A percentile compares a stretch with the other conserved stretches of the same genome.
phyloP scores from a whole-genome alignment of 2,888 invertebrate species.

The Hemistola chrysoprasaria region DNA sequence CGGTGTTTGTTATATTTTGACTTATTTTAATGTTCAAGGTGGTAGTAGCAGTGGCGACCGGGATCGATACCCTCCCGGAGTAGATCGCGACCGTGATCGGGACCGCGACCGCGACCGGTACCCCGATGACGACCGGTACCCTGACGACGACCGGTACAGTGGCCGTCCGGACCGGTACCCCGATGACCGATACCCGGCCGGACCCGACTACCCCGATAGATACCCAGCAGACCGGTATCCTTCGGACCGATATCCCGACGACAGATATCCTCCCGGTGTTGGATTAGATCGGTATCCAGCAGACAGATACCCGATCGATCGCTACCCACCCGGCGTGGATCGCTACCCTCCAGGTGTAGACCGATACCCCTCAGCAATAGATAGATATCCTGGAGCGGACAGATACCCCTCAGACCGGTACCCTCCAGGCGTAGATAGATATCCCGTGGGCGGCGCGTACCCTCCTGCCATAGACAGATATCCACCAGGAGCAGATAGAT shows the following conservation, averaged over 20 bases:
- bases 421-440: slow-evolving; percentile 36
- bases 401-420: slow-evolving; percentile 70
- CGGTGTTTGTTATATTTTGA: too few species aligned
- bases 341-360: slow-evolving; percentile 59
- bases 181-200: slow-evolving; percentile 81
- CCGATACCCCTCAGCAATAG: slow-evolving; percentile 68
- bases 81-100: slow-evolving; percentile 34
- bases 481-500: slow-evolving; percentile 39
- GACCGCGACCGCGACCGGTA: slow-evolving; percentile 63
- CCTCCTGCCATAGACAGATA: slow-evolving; percentile 62
- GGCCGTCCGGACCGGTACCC: slow-evolving; percentile 75
- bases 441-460: slow-evolving; percentile 48
- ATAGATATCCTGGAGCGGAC: slow-evolving; percentile 53
- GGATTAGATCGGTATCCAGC: slow-evolving; percentile 57
- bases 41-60: slow-evolving; percentile 59
- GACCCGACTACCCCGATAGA: slow-evolving; percentile 70
- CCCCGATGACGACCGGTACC: slow-evolving; percentile 78
- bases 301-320: slow-evolving; percentile 75
- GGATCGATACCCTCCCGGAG: slow-evolving; percentile 18
- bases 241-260: slow-evolving; percentile 63
- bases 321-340: slow-evolving; percentile 51
- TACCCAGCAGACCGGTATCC: slow-evolving; percentile 57
- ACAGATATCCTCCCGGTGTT: slow-evolving; percentile 72
- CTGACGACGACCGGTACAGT: slow-evolving; percentile 71
- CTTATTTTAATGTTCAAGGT: slow-evolving; percentile 58